phyloP scores from a whole-genome alignment of 2,797 vertebrate genomes.

The Garrulus glandarius region DNA sequence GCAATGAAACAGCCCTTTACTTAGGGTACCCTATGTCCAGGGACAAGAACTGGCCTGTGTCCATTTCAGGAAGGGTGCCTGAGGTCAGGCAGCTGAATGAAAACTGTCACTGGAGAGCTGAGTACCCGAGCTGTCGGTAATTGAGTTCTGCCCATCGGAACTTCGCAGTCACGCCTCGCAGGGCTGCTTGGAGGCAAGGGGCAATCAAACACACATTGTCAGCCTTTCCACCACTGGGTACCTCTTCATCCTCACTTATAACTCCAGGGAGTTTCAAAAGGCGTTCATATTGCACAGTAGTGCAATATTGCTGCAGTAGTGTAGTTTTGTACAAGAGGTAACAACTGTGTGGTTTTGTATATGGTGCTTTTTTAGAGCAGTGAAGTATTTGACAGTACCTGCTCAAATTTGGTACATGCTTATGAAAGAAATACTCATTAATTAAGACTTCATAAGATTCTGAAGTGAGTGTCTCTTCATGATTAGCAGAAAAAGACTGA shows the following conservation, averaged over 20 bases:
- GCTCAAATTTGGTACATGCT: neutral
- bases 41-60: neutral
- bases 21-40: neutral
- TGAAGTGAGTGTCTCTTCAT: neutral
- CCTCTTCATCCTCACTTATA: neutral
- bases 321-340: neutral
- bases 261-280: neutral
- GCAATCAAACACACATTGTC: neutral
- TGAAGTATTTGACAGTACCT: neutral
- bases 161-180: neutral
- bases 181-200: neutral
- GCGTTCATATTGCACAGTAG: neutral
- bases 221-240: neutral
- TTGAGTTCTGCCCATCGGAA: neutral
- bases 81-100: neutral
- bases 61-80: neutral
- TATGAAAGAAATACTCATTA: neutral
- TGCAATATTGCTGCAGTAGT: neutral
- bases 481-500: neutral
- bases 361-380: neutral
- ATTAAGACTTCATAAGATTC: neutral
- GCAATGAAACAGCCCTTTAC: neutral
- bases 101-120: neutral
- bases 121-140: neutral
- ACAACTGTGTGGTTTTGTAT: neutral